A percentile compares a stretch with the other conserved stretches of the same genome.
Evolutionary conservation across 1,140 invertebrate genomes (phyloP).

Genomic region (Diabrotica undecimpunctata): DNA sequence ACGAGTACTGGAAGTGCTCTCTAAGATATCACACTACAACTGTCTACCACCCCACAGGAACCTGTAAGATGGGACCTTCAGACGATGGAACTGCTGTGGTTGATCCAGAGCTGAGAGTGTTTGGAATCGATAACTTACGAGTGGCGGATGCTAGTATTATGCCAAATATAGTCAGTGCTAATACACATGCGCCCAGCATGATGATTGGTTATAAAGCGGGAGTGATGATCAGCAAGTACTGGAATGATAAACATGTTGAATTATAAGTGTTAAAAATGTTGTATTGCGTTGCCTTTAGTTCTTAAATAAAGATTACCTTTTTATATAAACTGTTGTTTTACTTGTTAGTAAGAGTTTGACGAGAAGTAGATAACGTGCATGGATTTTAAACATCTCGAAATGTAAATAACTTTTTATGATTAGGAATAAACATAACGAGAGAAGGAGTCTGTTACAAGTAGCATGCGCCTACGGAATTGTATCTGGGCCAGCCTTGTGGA

Average conservation of each 20-base stretch:
- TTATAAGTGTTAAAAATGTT: background rate
- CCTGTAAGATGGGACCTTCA: constrained; percentile 53
- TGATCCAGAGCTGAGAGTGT: constrained; percentile 45
- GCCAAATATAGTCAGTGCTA: constrained; percentile 58
- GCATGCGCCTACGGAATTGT: too few relatives aligned
- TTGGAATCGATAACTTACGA: constrained; percentile 43
- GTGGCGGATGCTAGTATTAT: constrained; percentile 45
- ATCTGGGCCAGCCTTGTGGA: too few relatives aligned
- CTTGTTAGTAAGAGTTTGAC: too few relatives aligned
- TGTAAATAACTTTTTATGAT: too few relatives aligned
- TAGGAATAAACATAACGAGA: too few relatives aligned
- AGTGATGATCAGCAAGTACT: constrained; percentile 61
- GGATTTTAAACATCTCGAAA: too few relatives aligned
- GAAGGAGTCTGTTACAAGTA: too few relatives aligned
- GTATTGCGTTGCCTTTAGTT: too few relatives aligned
- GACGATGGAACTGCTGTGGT: constrained; percentile 46
- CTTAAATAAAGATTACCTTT: too few relatives aligned
- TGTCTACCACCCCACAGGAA: constrained; percentile 72
- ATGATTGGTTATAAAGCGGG: constrained; percentile 72
- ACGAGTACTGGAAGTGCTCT: constrained; percentile 65
- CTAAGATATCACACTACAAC: constrained; percentile 62
- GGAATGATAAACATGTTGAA: constrained; percentile 29
- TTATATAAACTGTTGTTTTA: too few relatives aligned
- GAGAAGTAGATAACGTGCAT: too few relatives aligned
- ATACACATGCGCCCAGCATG: constrained; percentile 68